Base-by-base conservation (phyloP, 2,113 vertebrate species). In the Oxygymnocypris stewartii region DNA sequence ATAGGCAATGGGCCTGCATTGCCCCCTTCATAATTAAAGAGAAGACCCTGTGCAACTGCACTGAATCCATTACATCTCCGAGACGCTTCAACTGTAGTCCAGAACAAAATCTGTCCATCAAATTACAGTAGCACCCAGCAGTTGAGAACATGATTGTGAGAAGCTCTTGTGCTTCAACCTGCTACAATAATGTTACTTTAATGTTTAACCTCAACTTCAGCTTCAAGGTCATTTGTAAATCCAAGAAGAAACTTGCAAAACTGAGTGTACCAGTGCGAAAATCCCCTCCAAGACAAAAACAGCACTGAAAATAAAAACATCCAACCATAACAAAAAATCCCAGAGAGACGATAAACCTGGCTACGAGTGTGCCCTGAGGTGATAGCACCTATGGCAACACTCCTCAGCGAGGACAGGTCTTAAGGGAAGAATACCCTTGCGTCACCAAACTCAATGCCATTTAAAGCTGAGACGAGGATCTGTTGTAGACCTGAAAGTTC, bases 401-500 rank as follows among this genome's bases (percentile, higher is more conserved):
- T 90, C 79, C 76, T 76, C 54, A 87, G 91, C 76, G 71, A 77
- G 69, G 85, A 59, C 74, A 76, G 49, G 77, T 89, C 88, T 86
- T 86, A 61, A 25, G 88, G 88, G 88, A 85, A 25, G 18, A 35
- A 75, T 85, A 25, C 67, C 74, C 79, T 47, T 63, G 67, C 54
- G 37, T 84, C 47, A 18, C n/a, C 20, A 63, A 61, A 74, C 73
- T 79, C 23, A 12, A 31, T 49, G 31, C 13, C 49, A 49, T 8
- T 94, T 92, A 95, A 80, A 92, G 86, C 5, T 82, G 89, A 3
- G 81, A 86, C 40, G 84, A 82, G 0, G 96, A 97, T 88, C 87
- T 95, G 91, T 97, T 98, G 88, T 95, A 92, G 57, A 93, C 89
- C 51, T 97, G 96, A 89, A 99, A 99, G 91, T 94, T 97, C 91